Conservation (phyloP, 2,888 invertebrate genomes). For the Frankliniella fusca region DNA sequence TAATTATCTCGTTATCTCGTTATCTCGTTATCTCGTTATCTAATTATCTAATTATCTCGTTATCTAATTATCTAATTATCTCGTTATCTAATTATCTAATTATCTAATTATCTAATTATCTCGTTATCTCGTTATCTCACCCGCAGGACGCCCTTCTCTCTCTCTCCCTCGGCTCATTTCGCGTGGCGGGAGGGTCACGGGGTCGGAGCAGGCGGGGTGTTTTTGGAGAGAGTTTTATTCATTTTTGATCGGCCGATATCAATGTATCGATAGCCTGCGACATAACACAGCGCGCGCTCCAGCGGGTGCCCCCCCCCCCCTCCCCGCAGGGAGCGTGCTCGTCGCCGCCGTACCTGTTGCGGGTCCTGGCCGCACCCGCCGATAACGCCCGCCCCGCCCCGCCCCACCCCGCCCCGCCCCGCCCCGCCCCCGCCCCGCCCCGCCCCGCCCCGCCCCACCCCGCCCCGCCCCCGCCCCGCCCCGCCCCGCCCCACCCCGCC, state of each 20-base stretch:
- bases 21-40: too few species aligned
- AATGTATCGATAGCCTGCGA: neutral
- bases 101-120: too few species aligned
- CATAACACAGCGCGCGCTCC: neutral
- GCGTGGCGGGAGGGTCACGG: neutral
- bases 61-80: too few species aligned
- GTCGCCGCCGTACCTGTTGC: neutral
- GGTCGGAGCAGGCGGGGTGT: neutral
- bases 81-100: too few species aligned
- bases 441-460: neutral
- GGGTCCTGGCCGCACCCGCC: neutral
- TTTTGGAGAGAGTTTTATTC: too few species aligned
- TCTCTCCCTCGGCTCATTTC: too few species aligned
- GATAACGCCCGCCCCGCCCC: too few species aligned
- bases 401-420: neutral
- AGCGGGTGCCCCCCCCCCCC: neutral
- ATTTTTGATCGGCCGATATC: too few species aligned
- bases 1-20: too few species aligned
- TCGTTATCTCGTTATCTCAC: too few species aligned
- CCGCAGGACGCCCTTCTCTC: too few species aligned
- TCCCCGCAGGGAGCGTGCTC: neutral
- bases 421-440: neutral
- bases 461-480: neutral
- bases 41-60: too few species aligned
- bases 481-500: neutral